These are phyloP conservation scores for Aythya baeri DNA, from an alignment of 2,113 vertebrate species.

Conservation along the genomic window DNA sequence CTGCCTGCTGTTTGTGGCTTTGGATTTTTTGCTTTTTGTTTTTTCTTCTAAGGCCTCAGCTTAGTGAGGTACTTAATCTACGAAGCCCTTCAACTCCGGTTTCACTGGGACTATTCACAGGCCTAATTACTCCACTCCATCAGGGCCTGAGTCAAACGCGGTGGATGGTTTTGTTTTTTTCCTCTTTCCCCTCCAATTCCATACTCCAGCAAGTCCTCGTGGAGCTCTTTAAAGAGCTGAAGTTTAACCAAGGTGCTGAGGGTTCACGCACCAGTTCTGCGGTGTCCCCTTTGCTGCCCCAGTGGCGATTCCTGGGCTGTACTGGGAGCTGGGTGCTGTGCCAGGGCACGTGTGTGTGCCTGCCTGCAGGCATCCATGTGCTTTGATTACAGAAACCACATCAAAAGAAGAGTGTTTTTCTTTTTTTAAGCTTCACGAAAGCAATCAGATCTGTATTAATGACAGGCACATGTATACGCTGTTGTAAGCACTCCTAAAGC, in stretches of 20 bases:
- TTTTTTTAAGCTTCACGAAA: background rate
- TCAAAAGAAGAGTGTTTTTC: background rate
- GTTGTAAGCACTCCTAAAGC: background rate
- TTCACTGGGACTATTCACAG: slow-evolving; percentile 13
- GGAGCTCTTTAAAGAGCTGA: background rate
- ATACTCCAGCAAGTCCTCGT: background rate
- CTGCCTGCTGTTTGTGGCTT: background rate
- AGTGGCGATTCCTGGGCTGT: background rate
- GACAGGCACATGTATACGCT: background rate
- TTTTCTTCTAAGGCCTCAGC: background rate
- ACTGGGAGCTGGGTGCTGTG: background rate
- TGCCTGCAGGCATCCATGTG: background rate
- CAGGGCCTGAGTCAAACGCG: background rate
- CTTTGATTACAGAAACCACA: background rate
- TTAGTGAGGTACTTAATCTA: background rate
- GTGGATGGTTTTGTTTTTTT: background rate
- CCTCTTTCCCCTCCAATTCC: background rate
- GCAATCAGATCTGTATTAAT: background rate
- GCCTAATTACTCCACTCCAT: background rate
- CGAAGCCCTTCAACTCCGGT: background rate
- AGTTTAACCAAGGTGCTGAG: background rate
- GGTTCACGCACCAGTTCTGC: background rate
- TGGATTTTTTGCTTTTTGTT: background rate
- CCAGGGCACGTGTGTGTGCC: background rate
- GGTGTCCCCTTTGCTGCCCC: background rate